A percentile compares a stretch with the other conserved stretches of the same genome.
phyloP scores from a whole-genome alignment of 2,888 invertebrate genomes.

The Calliphora vomitoria region DNA sequence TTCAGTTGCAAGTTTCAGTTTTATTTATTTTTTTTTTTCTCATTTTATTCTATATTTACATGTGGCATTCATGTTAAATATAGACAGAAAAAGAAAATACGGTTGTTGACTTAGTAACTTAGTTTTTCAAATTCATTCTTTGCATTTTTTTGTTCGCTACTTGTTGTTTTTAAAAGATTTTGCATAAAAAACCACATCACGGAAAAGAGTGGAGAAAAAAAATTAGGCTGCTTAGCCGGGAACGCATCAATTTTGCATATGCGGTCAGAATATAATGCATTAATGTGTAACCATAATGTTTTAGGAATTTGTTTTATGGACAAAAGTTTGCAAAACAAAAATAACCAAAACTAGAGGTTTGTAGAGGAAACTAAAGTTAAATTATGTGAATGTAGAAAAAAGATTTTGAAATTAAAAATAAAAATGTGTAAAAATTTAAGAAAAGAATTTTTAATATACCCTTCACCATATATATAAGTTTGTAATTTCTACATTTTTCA shows the following conservation, averaged over 20 bases:
- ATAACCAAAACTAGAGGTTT: background rate
- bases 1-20: constrained; percentile 46
- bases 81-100: constrained; percentile 31
- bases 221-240: background rate
- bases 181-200: constrained; percentile 35
- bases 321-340: background rate
- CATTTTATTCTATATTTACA: constrained; percentile 38
- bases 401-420: no score
- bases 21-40: constrained; percentile 9
- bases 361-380: background rate
- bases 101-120: constrained; percentile 65
- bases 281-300: constrained; percentile 20
- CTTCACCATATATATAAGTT: no score
- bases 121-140: constrained; percentile 13
- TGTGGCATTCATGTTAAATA: constrained; percentile 52
- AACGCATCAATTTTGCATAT: constrained; percentile 48
- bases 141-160: no score
- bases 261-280: constrained; percentile 40
- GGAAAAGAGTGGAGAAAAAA: background rate
- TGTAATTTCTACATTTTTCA: no score
- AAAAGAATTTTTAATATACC: no score
- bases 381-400: no score
- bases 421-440: no score
- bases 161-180: background rate
- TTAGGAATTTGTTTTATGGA: constrained; percentile 9